Base-by-base conservation (phyloP, 2,797 vertebrate species). In the Lagocephalus sceleratus region DNA sequence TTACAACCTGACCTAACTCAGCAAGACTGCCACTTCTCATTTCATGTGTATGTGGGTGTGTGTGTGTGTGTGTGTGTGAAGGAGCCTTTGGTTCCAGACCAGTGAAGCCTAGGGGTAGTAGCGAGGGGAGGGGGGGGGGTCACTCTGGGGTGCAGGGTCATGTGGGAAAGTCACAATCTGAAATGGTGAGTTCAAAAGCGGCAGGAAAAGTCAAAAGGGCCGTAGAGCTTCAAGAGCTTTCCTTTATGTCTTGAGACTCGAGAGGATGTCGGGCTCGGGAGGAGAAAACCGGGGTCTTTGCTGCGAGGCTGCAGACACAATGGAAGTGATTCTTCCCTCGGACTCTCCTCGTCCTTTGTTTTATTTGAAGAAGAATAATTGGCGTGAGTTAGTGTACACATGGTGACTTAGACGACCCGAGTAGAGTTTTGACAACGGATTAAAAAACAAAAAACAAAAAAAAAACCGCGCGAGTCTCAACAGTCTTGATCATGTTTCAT, bases 11-110 rank as follows among this genome's bases (percentile, higher is more conserved):
- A 81, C 81, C 86, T 79, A 88, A 84, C 85, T 91, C 89, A 91
- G 90, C 91, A 89, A 82, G 80, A 85, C 85, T 89, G 89, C 84
- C 89, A 89, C 83, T 87, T 85, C 81, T 87, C 70, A 71, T 86
- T 83, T 81, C 25, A 61, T 73, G 75, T 62, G 22, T 64, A 72
- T 60, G 71, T 80, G 82, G 68, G 68, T 60, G 76, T 51, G 74
- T 73, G 64, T 80, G 82, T 69, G 66, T 60, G 75, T 54, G 74
- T 76, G 64, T 66, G 70, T 79, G 77, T 2, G 14, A 14, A 20
- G 14, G 19, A 6, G 71, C 63, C 53, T 71, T 49, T 64, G 75
- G 83, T 86, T 86, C 81, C 83, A 84, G 69, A 72, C 75, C 75
- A 68, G 60, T 87, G 82, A 72, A 84, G 77, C 75, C 59, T 29